Evolutionary conservation across 2,888 invertebrate species (phyloP), one percentile per base, ranked within the genome.

Genomic region (Pterostichus madidus): DNA sequence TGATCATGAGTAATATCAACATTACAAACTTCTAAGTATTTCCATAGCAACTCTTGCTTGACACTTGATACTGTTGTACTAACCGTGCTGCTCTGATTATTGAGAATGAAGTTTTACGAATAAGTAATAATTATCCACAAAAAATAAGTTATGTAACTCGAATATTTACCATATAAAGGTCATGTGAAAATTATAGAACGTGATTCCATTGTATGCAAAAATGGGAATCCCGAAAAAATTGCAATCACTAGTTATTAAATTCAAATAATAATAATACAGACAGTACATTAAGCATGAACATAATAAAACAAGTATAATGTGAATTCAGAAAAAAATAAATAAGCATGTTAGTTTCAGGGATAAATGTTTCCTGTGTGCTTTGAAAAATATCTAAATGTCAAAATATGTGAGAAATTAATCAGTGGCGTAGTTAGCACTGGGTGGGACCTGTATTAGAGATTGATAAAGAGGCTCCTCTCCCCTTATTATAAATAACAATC

Each of bases 161-260:
- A 59, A 31, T 17, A 59, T 59, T 59, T 49, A 10, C 11, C n/a
- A 31, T 59, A 31, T 13, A 10, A 59, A 59, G 59, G 59, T 59
- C 59, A 59, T 59, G 24, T 59, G 59, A 59, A 59, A 32, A 59
- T n/a, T 59, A 31, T 59, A 59, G 2, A 24, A 49, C 13, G 49
- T 49, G 13, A 59, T 31, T 59, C 6, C 2, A 31, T 31, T 59
- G 53, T 53, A 53, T 53, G 53, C 13, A 59, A 49, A 49, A 49
- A 49, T 49, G 49, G 49, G 49, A 49, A 13, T 49, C 49, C 49
- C 49, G 10, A 49, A 49, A 49, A 49, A 49, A 49, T 5, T 49
- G 8, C 39, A 39, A 39, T 39, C 39, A 39, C 39, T 8, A n/a
- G 13, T 49, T n/a, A 49, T 49, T 49, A 49, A 11, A 49, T 5